Evolutionary conservation across 92 coral and sea anemone genomes (phyloP).

Genomic region (Isaurus tuberculatus): DNA sequence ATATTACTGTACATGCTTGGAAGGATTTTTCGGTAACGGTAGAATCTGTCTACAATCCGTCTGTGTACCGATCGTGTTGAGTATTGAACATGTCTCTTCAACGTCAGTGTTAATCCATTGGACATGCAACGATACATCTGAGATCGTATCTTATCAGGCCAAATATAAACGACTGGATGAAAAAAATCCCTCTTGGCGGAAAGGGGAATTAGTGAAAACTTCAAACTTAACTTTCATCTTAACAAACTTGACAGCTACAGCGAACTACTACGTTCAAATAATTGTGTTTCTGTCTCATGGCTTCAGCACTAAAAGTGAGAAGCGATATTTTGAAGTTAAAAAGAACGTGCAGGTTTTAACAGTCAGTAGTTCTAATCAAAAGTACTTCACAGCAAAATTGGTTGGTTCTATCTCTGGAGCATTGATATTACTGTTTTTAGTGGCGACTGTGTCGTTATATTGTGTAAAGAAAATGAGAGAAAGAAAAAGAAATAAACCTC

Average conservation of each 20-base stretch:
- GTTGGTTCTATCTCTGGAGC: neutral
- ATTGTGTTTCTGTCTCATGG: neutral
- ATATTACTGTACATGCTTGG: conserved; percentile 39
- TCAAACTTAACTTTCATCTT: conserved; percentile 4
- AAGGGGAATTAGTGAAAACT: neutral
- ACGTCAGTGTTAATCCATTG: conserved; percentile 42
- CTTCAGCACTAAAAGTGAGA: neutral
- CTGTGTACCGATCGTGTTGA: conserved; percentile 24
- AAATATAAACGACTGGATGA: neutral
- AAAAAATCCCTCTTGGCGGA: neutral
- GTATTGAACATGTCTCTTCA: conserved; percentile 25
- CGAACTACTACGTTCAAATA: neutral
- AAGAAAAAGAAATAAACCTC: neutral
- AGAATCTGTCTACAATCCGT: conserved; percentile 36
- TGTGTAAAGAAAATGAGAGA: neutral
- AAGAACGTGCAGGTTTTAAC: neutral
- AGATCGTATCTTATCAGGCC: conserved; percentile 4
- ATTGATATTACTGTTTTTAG: neutral
- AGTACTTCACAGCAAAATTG: neutral
- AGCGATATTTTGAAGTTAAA: neutral
- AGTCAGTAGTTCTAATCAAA: neutral
- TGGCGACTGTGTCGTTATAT: neutral
- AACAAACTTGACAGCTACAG: neutral
- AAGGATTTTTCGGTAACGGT: conserved; percentile 60
- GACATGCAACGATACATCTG: conserved; percentile 39